A percentile compares a stretch with the other conserved stretches of the same genome.
phyloP scores from a whole-genome alignment of 92 coral and sea anemone genomes.

The Epizoanthus fatuus region DNA sequence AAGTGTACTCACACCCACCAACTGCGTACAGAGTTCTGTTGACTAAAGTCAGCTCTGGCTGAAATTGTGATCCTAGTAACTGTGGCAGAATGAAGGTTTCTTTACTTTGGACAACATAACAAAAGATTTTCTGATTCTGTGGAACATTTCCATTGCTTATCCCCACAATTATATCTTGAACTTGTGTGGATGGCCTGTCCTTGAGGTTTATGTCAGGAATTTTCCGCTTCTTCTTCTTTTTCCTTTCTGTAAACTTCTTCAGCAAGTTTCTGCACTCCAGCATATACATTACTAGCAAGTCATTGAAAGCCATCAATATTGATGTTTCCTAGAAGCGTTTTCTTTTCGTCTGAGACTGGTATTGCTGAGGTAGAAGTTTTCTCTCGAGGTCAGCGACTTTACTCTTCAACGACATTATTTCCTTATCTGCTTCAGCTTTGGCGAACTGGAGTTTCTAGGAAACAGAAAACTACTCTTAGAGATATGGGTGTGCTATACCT shows the following conservation, averaged over 20 bases:
- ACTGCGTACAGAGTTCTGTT: constrained; percentile 30
- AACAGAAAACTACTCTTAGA: neutral
- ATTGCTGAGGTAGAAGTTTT: constrained; percentile 64
- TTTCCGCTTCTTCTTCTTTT: constrained; percentile 28
- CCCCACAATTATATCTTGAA: constrained; percentile 37
- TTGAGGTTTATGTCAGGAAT: constrained; percentile 41
- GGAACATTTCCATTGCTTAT: constrained; percentile 31
- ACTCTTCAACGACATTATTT: constrained; percentile 77
- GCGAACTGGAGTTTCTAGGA: constrained; percentile 94
- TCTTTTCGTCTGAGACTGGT: constrained; percentile 58
- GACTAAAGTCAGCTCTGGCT: constrained; percentile 23
- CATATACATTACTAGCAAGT: neutral
- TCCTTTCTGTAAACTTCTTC: constrained; percentile 33
- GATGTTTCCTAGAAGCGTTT: constrained; percentile 17
- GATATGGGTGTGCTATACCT: neutral
- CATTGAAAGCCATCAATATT: no score
- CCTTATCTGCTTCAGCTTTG: constrained; percentile 94
- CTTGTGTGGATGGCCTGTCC: constrained; percentile 41
- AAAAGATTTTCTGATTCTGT: constrained; percentile 31
- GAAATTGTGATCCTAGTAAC: constrained; percentile 20
- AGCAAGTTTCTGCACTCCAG: constrained; percentile 36
- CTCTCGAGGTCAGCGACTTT: constrained; percentile 87
- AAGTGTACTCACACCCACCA: constrained; percentile 32
- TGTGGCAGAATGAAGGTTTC: constrained; percentile 27
- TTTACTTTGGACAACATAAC: constrained; percentile 44